These are phyloP conservation scores for Hirtodrosophila histrioides DNA, from an alignment of 2,888 invertebrate genomes.

Conservation along the genomic window DNA sequence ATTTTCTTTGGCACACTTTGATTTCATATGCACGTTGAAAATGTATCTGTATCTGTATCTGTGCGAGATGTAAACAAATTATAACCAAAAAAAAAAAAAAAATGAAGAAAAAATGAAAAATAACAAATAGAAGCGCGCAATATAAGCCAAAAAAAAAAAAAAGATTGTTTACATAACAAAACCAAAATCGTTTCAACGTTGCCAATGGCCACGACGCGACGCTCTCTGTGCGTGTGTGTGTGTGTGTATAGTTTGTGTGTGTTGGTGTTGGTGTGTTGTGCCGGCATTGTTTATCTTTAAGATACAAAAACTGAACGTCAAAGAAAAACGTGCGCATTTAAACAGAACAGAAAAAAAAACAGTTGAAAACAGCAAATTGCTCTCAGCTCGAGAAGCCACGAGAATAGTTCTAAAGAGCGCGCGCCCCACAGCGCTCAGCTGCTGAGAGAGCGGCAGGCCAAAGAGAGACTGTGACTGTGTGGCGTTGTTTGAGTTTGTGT, in stretches of 20 bases:
- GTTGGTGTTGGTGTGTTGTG: slow-evolving; percentile 58
- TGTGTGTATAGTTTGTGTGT: slow-evolving; percentile 12
- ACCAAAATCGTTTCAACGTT: slow-evolving; percentile 56
- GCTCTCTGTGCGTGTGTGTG: slow-evolving; percentile 23
- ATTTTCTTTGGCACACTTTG: slow-evolving; percentile 72
- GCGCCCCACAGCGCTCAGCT: background rate
- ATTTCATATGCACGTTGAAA: slow-evolving; percentile 46
- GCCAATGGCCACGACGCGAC: slow-evolving; percentile 54
- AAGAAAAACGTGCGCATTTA: slow-evolving; percentile 73
- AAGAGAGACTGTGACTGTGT: slow-evolving; percentile 9
- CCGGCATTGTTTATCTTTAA: slow-evolving; percentile 80
- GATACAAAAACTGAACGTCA: slow-evolving; percentile 63
- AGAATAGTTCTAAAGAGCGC: slow-evolving; percentile 36
- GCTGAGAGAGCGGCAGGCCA: background rate
- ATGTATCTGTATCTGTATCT: slow-evolving; percentile 12
- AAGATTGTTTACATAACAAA: slow-evolving; percentile 78
- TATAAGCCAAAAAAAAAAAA: slow-evolving; percentile 38
- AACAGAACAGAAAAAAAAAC: slow-evolving; percentile 37
- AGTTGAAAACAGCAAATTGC: slow-evolving; percentile 19
- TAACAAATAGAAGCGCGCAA: slow-evolving; percentile 16
- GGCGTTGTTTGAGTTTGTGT: slow-evolving; percentile 24
- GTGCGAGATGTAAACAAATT: slow-evolving; percentile 73
- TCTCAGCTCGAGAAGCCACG: background rate
- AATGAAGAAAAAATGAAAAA: slow-evolving; percentile 17
- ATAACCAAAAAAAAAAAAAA: slow-evolving; percentile 40